Percentiles rank a stretch among this genome's conserved stretches.
Evolutionary conservation across 2,797 vertebrate genomes (phyloP).

Genomic region (Huso huso): DNA sequence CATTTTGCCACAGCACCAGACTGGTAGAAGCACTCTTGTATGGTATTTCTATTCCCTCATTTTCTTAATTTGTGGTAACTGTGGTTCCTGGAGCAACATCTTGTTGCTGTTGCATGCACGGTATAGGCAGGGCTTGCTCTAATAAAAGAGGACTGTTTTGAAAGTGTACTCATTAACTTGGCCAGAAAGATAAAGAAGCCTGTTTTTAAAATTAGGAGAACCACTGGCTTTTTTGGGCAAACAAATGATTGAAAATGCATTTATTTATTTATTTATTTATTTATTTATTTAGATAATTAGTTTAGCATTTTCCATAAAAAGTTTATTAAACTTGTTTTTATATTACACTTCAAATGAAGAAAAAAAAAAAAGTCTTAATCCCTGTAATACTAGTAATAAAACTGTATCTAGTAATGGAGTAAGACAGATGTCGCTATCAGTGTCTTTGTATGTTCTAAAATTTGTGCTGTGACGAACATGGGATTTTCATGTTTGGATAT

Average conservation of each 20-base stretch:
- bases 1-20: not conserved
- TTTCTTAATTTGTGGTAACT: conserved; percentile 1
- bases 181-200: not conserved
- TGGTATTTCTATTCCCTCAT: not conserved
- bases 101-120: not conserved
- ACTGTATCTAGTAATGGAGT: too few species aligned
- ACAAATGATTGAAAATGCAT: not conserved
- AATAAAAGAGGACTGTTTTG: not conserved
- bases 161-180: conserved; percentile 6
- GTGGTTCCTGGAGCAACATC: conserved; percentile 2
- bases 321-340: too few species aligned
- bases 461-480: too few species aligned
- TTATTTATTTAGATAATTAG: too few species aligned
- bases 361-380: too few species aligned
- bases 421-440: too few species aligned
- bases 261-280: conserved; percentile 11
- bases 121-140: not conserved
- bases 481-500: too few species aligned
- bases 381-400: too few species aligned
- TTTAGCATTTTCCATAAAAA: too few species aligned
- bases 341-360: too few species aligned
- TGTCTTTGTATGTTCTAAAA: too few species aligned
- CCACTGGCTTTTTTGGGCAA: not conserved
- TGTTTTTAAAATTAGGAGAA: not conserved
- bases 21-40: not conserved